phyloP scores from a whole-genome alignment of 2,797 vertebrate genomes.

The Macropus fuliginosus region DNA sequence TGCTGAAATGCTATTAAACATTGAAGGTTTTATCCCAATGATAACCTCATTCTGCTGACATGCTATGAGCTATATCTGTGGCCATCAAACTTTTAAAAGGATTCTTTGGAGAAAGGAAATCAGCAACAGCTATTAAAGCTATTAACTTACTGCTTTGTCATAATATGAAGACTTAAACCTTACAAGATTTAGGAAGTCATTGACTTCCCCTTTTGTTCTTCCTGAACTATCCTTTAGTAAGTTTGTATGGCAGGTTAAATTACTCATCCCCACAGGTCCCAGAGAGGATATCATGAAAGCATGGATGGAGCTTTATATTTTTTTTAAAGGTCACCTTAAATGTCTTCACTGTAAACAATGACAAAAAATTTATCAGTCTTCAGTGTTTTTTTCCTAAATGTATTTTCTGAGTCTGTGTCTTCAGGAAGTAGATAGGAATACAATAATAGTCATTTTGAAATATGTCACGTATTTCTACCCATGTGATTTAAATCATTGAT shows the following conservation, averaged over 20 bases:
- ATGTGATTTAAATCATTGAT: slow-evolving; percentile 19
- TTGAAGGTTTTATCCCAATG: slow-evolving; percentile 21
- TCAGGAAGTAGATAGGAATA: slow-evolving; percentile 25
- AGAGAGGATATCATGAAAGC: slow-evolving; percentile 21
- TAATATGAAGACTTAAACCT: background rate
- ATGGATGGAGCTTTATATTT: background rate
- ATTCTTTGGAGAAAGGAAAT: slow-evolving; percentile 33
- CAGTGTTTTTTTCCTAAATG: background rate
- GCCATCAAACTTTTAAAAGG: slow-evolving; percentile 30
- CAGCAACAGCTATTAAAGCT: slow-evolving; percentile 14
- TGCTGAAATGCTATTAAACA: background rate
- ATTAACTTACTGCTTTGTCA: slow-evolving; percentile 35
- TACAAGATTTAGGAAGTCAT: slow-evolving; percentile 29
- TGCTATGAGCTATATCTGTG: slow-evolving; percentile 39
- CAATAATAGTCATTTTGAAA: slow-evolving; percentile 19
- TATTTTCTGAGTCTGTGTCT: slow-evolving; percentile 37
- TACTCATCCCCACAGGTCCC: slow-evolving; percentile 44
- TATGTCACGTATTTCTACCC: slow-evolving; percentile 16
- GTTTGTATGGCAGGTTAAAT: slow-evolving; percentile 53
- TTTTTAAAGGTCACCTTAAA: slow-evolving; percentile 41
- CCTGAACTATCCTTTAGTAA: background rate
- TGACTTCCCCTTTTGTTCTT: slow-evolving; percentile 39
- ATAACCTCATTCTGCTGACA: slow-evolving; percentile 48
- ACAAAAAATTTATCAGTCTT: background rate
- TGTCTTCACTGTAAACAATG: slow-evolving; percentile 44